These are phyloP conservation scores for Eulemur mongoz DNA, from an alignment of 2,797 vertebrate species.

Conservation along the genomic window DNA sequence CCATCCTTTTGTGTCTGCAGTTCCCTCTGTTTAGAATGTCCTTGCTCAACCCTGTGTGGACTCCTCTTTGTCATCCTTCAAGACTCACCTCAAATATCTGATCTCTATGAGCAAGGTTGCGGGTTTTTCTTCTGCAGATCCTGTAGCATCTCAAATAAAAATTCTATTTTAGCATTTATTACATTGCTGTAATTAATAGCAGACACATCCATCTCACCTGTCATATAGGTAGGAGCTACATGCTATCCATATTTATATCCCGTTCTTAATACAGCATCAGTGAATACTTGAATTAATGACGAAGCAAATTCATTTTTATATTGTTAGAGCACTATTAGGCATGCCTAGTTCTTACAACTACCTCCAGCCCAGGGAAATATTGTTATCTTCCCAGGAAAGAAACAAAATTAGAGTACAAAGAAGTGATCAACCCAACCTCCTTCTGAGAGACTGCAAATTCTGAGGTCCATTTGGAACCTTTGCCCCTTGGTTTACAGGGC, in stretches of 20 bases:
- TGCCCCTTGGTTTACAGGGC: neutral
- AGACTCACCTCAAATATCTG: neutral
- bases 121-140: neutral
- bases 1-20: neutral
- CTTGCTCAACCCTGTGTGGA: neutral
- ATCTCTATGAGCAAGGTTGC: neutral
- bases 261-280: neutral
- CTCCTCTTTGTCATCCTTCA: neutral
- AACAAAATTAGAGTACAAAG: slow-evolving; percentile 29
- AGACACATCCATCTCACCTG: neutral
- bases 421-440: neutral
- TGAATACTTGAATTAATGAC: neutral
- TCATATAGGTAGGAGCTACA: neutral
- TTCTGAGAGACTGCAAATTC: neutral
- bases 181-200: neutral
- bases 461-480: neutral
- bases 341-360: neutral
- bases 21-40: neutral
- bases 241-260: neutral
- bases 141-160: neutral
- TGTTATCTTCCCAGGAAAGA: neutral
- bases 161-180: slow-evolving; percentile 12
- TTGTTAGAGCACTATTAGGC: neutral
- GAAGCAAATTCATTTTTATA: neutral
- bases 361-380: neutral